These are phyloP conservation scores for Brachyistius frenatus DNA, from an alignment of 2,113 vertebrate genomes.

Conservation along the genomic window DNA sequence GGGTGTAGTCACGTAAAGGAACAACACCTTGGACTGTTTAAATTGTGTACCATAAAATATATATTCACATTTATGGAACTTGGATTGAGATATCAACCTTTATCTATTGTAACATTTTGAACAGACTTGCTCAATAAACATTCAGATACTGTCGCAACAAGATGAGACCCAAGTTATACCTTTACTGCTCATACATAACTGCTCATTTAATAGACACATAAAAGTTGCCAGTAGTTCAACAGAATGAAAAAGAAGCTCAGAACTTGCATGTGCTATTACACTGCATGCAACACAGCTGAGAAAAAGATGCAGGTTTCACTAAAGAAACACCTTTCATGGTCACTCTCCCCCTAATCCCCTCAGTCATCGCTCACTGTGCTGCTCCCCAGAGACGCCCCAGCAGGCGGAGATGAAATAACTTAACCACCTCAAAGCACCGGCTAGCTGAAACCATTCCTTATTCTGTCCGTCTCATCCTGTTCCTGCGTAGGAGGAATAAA, in stretches of 20 bases:
- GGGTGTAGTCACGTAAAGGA: background rate
- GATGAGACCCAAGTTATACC: background rate
- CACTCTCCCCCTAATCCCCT: background rate
- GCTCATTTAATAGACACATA: background rate
- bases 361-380: background rate
- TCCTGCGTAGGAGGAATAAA: constrained; percentile 20
- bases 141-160: background rate
- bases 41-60: too few relatives aligned
- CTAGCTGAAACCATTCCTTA: constrained; percentile 11
- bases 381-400: background rate
- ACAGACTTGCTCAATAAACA: background rate
- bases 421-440: constrained; percentile 1
- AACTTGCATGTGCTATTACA: too few relatives aligned
- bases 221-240: background rate
- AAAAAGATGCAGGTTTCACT: background rate
- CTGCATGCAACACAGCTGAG: background rate
- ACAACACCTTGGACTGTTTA: background rate
- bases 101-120: background rate
- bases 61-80: too few relatives aligned
- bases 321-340: background rate
- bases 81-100: too few relatives aligned
- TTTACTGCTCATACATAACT: background rate
- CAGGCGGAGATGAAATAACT: background rate
- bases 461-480: constrained; percentile 7
- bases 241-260: background rate